These are phyloP conservation scores for Aradophagus sp. DNA, from an alignment of 1,140 invertebrate species.

Conservation along the genomic window DNA sequence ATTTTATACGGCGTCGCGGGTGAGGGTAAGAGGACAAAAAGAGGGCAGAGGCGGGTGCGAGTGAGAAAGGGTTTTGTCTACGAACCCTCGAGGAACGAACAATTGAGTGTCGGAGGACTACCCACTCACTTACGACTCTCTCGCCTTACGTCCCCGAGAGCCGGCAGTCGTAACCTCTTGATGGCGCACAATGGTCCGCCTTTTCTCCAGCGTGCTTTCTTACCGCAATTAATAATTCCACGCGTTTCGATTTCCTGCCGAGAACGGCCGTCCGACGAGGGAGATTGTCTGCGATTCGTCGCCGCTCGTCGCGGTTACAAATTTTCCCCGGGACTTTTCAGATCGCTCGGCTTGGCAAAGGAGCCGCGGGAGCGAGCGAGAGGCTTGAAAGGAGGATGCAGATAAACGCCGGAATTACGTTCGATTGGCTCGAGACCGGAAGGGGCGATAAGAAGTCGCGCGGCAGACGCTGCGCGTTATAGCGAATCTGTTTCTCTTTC, in stretches of 20 bases:
- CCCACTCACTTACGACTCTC: conserved; percentile 63
- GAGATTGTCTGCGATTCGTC: conserved; percentile 42
- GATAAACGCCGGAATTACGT: conserved; percentile 26
- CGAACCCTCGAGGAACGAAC: conserved; percentile 62
- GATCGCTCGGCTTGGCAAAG: background rate
- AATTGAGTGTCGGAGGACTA: conserved; percentile 61
- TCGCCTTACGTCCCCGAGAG: conserved; percentile 54
- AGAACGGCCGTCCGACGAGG: conserved; percentile 29
- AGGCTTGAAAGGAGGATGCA: background rate
- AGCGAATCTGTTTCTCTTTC: conserved; percentile 7
- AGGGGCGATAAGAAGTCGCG: conserved; percentile 34
- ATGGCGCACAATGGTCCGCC: conserved; percentile 63
- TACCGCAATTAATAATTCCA: conserved; percentile 65
- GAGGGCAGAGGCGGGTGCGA: conserved; percentile 51
- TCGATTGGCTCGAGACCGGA: conserved; percentile 32
- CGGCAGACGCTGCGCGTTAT: background rate
- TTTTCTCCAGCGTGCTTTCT: conserved; percentile 64
- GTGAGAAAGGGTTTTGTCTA: conserved; percentile 57
- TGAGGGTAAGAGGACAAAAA: conserved; percentile 55
- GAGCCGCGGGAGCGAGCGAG: background rate
- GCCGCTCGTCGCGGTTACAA: conserved; percentile 34
- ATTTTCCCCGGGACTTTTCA: conserved; percentile 40
- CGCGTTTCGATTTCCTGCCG: conserved; percentile 58
- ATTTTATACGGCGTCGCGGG: conserved; percentile 56
- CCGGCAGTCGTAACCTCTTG: conserved; percentile 63